Conservation (phyloP, 2,888 invertebrate genomes). For the Cetonia aurata region DNA sequence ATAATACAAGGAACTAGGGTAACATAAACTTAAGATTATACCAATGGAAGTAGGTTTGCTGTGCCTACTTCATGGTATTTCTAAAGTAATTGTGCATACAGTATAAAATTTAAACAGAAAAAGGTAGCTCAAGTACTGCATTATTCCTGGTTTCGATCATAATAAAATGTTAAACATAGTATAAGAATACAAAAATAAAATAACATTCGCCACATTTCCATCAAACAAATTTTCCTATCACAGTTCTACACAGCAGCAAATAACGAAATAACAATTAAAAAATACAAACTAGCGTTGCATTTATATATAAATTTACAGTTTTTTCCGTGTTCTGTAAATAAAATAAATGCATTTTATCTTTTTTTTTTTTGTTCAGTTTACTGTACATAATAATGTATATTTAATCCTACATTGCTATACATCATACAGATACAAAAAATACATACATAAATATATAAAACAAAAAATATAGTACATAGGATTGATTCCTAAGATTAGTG, state of each 20-base stretch:
- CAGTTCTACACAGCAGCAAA: slow-evolving; percentile 62
- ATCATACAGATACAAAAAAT: slow-evolving; percentile 21
- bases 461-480: slow-evolving; percentile 48
- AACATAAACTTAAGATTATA: neutral
- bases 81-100: too few relatives aligned
- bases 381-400: slow-evolving; percentile 20
- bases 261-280: slow-evolving; percentile 31
- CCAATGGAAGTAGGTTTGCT: too few relatives aligned
- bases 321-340: slow-evolving; percentile 22
- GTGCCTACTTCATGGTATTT: too few relatives aligned
- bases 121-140: slow-evolving; percentile 26
- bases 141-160: neutral
- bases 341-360: slow-evolving; percentile 38
- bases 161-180: slow-evolving; percentile 3
- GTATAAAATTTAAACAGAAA: too few relatives aligned
- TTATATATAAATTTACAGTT: slow-evolving; percentile 33
- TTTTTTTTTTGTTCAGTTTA: slow-evolving; percentile 7
- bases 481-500: slow-evolving; percentile 29
- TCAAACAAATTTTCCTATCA: slow-evolving; percentile 55
- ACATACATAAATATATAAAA: slow-evolving; percentile 33
- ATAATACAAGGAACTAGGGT: slow-evolving; percentile 16
- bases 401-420: slow-evolving; percentile 22
- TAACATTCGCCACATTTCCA: slow-evolving; percentile 38
- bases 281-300: slow-evolving; percentile 28
- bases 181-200: slow-evolving; percentile 20